Percentiles rank a stretch among this genome's conserved stretches.
phyloP scores from a whole-genome alignment of 2,888 invertebrate species.

The Bellardia pandia region DNA sequence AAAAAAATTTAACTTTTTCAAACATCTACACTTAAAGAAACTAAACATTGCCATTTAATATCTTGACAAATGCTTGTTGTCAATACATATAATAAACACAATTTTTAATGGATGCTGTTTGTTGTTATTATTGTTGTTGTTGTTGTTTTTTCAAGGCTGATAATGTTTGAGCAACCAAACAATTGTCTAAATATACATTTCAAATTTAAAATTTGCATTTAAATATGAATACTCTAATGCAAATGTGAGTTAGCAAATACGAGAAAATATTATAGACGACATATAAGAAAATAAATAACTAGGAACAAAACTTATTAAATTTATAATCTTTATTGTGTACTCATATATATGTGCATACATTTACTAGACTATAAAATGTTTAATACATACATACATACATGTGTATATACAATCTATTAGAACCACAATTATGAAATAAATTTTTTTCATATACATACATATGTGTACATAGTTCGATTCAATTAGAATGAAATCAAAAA shows the following conservation, averaged over 20 bases:
- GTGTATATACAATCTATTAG: not conserved
- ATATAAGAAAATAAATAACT: not conserved
- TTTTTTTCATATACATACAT: not conserved
- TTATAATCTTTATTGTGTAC: not conserved
- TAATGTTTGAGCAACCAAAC: slow-evolving; percentile 13
- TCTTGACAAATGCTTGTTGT: slow-evolving; percentile 48
- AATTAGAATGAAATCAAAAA: slow-evolving; percentile 6
- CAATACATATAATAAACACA: slow-evolving; percentile 7
- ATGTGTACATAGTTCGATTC: slow-evolving; percentile 3
- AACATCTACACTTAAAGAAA: slow-evolving; percentile 2
- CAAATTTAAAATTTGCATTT: not conserved
- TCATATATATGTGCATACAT: not conserved
- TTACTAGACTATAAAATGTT: too few relatives aligned
- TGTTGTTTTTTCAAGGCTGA: slow-evolving; percentile 1
- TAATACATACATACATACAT: not conserved
- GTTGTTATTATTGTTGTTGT: too few relatives aligned
- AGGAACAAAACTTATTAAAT: not conserved
- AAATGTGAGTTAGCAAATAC: not conserved
- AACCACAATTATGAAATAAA: not conserved
- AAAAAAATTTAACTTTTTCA: too few relatives aligned
- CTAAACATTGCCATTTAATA: slow-evolving; percentile 5
- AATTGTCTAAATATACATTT: slow-evolving; percentile 10
- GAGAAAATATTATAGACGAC: not conserved
- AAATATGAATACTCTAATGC: not conserved
- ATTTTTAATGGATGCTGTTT: not conserved